Evolutionary conservation across 2,888 invertebrate genomes (phyloP).

Genomic region (Drosophila crucigera): DNA sequence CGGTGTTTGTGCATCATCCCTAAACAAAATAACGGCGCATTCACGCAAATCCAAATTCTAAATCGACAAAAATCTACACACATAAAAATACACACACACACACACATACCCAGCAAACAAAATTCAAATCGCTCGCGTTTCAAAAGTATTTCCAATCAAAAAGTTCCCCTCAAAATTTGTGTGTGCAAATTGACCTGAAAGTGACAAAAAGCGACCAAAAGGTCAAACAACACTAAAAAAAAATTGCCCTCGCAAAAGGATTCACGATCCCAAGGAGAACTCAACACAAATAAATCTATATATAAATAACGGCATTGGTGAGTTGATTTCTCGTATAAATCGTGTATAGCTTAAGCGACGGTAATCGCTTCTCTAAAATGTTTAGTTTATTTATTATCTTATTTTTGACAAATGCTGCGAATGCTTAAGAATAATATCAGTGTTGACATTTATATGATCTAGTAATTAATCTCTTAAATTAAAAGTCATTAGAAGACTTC

Average conservation of each 20-base stretch:
- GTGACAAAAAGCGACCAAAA: slow-evolving; percentile 25
- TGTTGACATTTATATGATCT: background rate
- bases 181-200: slow-evolving; percentile 17
- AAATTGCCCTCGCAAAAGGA: background rate
- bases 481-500: background rate
- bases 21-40: slow-evolving; percentile 33
- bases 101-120: slow-evolving; percentile 18
- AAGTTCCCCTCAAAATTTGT: slow-evolving; percentile 27
- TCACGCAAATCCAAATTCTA: slow-evolving; percentile 51
- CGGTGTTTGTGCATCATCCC: slow-evolving; percentile 61
- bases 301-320: slow-evolving; percentile 13
- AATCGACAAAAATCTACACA: slow-evolving; percentile 50
- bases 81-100: slow-evolving; percentile 35
- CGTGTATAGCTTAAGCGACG: background rate
- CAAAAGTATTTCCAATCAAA: slow-evolving; percentile 27
- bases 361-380: background rate
- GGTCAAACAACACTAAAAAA: background rate
- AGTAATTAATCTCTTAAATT: background rate
- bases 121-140: slow-evolving; percentile 14
- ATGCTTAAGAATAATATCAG: background rate
- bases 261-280: slow-evolving; percentile 10
- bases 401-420: background rate
- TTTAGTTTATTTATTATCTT: background rate
- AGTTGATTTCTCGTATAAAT: background rate
- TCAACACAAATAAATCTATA: background rate